Evolutionary conservation across 2,113 vertebrate genomes (phyloP), one percentile per base, ranked within the genome.

Genomic region (Malurus alboscapulatus): DNA sequence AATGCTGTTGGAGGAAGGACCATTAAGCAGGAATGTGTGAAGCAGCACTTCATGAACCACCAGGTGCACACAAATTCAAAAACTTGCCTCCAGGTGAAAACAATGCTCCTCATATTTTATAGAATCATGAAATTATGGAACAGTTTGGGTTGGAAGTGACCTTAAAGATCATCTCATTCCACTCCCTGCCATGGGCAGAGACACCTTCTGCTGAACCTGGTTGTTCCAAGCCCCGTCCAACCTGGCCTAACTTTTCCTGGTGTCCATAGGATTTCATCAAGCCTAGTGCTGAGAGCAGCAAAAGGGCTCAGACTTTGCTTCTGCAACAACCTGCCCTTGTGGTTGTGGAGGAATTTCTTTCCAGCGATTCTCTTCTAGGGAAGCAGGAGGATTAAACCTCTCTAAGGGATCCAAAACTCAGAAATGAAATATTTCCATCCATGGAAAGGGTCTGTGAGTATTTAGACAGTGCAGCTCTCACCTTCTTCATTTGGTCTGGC

Each of bases 271-370:
- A 30, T 82, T 67, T 61, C 14, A 36, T 72, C n/a, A 58, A 58
- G 44, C 9, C 38, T 61, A 65, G 20, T 0, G 0, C 0, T 22
- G 30, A 66, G 15, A 55, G 57, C 55, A 71, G 24, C 0, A 0
- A n/a, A 58, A 79, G 19, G 61, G 38, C 34, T 54, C 62, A 58
- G 3, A 1, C 15, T 10, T 32, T 32, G 42, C 5, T 32, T 16
- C 38, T 1, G 1, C 26, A 19, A 22, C 32, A 77, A 24, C 22
- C 30, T 78, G 15, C 18, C 14, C 4, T 17, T 13, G 17, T 1
- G 4, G 47, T 48, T n/a, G 12, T 75, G 30, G 18, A 67, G 66
- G 11, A 47, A 6, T 24, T 3, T 40, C 71, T 36, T 25, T 50
- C 21, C 51, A 40, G 24, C 25, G 55, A 14, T 24, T 15, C 63